Evolutionary conservation across 1,140 invertebrate species (phyloP), one percentile per base, ranked within the genome.

Genomic region (Temnothorax longispinosus): DNA sequence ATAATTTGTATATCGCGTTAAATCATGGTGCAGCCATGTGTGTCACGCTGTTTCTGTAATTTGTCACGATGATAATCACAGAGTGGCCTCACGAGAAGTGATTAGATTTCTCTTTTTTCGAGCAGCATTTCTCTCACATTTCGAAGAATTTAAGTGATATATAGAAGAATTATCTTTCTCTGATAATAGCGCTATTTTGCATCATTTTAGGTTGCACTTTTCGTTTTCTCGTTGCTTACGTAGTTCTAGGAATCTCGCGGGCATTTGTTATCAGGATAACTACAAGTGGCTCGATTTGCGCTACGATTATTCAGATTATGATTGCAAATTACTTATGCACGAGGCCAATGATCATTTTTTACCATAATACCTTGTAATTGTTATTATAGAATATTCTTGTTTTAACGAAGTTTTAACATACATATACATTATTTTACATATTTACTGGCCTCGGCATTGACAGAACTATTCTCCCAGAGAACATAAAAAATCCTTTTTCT

Each of bases 11-110:
- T 84, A 84, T 84, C 69, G 32, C 69, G 69, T 74, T 74, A 62
- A 75, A 74, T 84, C 44, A 69, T 47, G 32, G 52, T 27, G 38
- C 65, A 32, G 13, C 32, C 47, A 54, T 69, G 62, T 67, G n/a
- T 47, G 64, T 52, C 50, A 27, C 41, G n/a, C 67, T 56, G 80
- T 84, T 84, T 84, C 80, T 84, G 80, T 75, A 84, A 84, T 84
- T 84, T 75, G 80, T 84, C 41, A 84, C 32, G 56, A 50, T 69
- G 27, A 44, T 84, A 84, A 84, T 84, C 80, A 75, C 69, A 84
- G 74, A 84, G 41, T 74, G 80, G 38, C 13, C 44, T 47, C 62
- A 54, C 47, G 64, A 71, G 77, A 56, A 41, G 13, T 50, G 64
- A 15, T 71, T 81, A 11, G 32, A 38, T 80, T 65, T 41, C 21